phyloP scores from a whole-genome alignment of 2,113 vertebrate genomes.

The Paramisgurnus dabryanus region DNA sequence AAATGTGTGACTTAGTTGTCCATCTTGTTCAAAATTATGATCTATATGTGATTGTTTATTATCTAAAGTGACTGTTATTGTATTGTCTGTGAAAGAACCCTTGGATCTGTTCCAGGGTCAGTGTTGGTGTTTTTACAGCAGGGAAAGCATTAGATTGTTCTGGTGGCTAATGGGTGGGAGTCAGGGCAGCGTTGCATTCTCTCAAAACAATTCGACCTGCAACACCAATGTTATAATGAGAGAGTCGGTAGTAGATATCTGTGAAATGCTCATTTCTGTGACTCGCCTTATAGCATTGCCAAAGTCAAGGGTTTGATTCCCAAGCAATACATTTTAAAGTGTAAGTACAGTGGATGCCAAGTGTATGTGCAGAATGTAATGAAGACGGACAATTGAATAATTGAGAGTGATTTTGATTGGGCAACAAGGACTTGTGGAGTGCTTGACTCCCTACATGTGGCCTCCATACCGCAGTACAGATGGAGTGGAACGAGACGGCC shows the following conservation, averaged over 20 bases:
- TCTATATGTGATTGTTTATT: too few relatives aligned
- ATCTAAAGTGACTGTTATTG: not conserved
- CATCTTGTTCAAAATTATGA: too few relatives aligned
- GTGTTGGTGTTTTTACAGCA: not conserved
- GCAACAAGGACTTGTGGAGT: not conserved
- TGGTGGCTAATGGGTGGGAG: not conserved
- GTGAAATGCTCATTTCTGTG: not conserved
- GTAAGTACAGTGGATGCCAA: not conserved
- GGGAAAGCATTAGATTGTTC: slow-evolving; percentile 14
- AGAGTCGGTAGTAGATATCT: not conserved
- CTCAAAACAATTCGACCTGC: not conserved
- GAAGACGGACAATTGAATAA: not conserved
- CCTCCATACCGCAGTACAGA: slow-evolving; percentile 16
- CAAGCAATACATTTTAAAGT: not conserved
- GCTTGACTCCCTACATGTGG: slow-evolving; percentile 18
- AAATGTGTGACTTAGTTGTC: too few relatives aligned
- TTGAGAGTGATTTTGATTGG: not conserved
- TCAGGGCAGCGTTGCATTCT: not conserved
- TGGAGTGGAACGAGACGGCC: slow-evolving; percentile 45
- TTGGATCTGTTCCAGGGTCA: not conserved
- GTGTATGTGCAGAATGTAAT: not conserved
- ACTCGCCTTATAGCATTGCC: not conserved
- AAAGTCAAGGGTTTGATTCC: too few relatives aligned
- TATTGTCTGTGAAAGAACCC: not conserved
- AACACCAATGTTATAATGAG: not conserved